Conservation (phyloP, 2,888 invertebrate species). For the Nymphalis urticae region DNA sequence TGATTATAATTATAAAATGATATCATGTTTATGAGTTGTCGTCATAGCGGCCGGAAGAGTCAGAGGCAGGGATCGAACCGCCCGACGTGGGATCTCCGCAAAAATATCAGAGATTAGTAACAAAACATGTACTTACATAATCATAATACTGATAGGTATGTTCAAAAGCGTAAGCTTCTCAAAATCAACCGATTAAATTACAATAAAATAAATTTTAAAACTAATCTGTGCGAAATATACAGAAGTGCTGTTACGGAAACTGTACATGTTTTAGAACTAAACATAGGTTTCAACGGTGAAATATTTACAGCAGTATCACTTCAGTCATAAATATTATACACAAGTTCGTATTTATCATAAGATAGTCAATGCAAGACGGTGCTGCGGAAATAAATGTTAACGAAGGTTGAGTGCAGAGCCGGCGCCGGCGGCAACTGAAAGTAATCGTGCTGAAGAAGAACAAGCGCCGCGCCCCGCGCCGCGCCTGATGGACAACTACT, state of each 20-base stretch:
- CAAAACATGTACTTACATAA: conserved; percentile 81
- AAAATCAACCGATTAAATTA: conserved; percentile 73
- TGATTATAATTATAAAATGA: conserved; percentile 59
- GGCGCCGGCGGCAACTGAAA: conserved; percentile 85
- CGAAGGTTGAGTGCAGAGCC: conserved; percentile 78
- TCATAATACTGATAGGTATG: conserved; percentile 74
- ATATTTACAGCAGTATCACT: conserved; percentile 81
- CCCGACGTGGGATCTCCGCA: conserved; percentile 57
- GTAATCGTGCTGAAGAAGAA: conserved; percentile 88
- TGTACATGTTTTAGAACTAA: conserved; percentile 84
- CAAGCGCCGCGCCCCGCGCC: conserved; percentile 74
- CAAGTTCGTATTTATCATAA: conserved; percentile 74
- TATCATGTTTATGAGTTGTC: conserved; percentile 74
- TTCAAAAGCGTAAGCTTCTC: conserved; percentile 81
- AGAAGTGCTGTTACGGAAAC: conserved; percentile 81
- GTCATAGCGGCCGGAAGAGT: conserved; percentile 58
- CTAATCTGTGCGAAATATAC: conserved; percentile 82
- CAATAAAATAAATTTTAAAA: conserved; percentile 76
- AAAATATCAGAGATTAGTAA: conserved; percentile 78
- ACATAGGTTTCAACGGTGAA: conserved; percentile 79
- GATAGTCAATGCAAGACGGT: conserved; percentile 81
- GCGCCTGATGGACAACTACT: conserved; percentile 69
- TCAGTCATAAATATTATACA: conserved; percentile 76
- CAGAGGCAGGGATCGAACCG: conserved; percentile 64
- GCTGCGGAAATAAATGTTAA: conserved; percentile 81